Evolutionary conservation across 1,140 invertebrate genomes (phyloP).

Genomic region (Drosophila kikkawai): DNA sequence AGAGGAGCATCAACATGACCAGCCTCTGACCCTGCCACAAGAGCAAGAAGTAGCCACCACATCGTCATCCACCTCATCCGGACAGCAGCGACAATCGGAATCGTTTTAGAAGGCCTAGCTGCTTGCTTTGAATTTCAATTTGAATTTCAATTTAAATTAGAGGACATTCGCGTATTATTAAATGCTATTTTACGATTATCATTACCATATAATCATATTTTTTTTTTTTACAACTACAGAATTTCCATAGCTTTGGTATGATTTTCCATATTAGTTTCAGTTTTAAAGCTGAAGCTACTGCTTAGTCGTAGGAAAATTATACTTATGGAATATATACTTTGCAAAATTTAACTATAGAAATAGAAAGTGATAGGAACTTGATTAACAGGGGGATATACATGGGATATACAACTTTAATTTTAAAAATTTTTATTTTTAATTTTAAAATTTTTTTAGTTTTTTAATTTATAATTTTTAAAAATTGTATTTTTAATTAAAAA

Average conservation of each 20-base stretch:
- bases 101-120: constrained; percentile 21
- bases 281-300: background rate
- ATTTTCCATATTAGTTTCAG: background rate
- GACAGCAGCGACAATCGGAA: constrained; percentile 60
- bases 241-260: background rate
- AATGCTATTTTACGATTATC: constrained; percentile 22
- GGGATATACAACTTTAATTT: too few relatives aligned
- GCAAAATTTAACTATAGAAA: background rate
- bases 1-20: background rate
- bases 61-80: constrained; percentile 13
- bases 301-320: background rate
- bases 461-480: too few relatives aligned
- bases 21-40: constrained; percentile 12
- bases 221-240: background rate
- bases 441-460: too few relatives aligned
- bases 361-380: background rate
- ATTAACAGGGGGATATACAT: background rate
- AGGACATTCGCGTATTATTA: constrained; percentile 13
- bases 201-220: background rate
- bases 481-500: too few relatives aligned
- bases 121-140: constrained; percentile 23
- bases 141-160: constrained; percentile 5
- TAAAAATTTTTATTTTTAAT: too few relatives aligned
- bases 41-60: constrained; percentile 32
- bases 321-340: background rate